Evolutionary conservation across 2,888 invertebrate genomes (phyloP), one percentile per base, ranked within the genome.

Genomic region (Cephus runcator): DNA sequence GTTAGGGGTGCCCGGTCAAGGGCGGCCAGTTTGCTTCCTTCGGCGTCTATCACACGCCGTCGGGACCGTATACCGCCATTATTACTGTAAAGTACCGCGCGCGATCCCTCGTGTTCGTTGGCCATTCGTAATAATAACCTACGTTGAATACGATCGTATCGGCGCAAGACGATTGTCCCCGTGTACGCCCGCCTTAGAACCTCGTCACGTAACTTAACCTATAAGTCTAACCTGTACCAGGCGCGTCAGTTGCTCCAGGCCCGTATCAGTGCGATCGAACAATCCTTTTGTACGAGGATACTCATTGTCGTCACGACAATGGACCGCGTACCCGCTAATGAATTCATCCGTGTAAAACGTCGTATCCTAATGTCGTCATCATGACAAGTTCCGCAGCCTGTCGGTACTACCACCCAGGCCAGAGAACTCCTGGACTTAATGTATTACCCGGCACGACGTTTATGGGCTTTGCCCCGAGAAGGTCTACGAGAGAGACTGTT

Each of bases 271-370:
- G 71, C 71, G 31, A 71, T 31, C 71, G 11, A 31, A 23, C 71
- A 84, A 83, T 84, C 81, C 83, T 83, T 82, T 83, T 84, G 82
- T 83, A 81, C 81, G 75, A 71, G 73, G 75, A 80, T 68, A 77
- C 79, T 81, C 84, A 82, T 83, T 82, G 83, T 84, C 82, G 81
- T 80, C 75, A 77, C 77, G 78, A 84, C 84, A 84, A 84, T 83
- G 83, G 81, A 76, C 82, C 82, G 81, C 81, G 79, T 81, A 81
- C 79, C 81, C 79, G 78, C 81, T 82, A 82, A 84, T 83, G 82
- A 84, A 84, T 84, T 83, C 83, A 82, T 81, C 80, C 83, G 77
- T 76, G 81, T 80, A 80, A 81, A 81, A 80, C 77, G 79, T 83
- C 79, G 81, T 78, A 81, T 80, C 82, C 81, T 77, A 71, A 71